These are phyloP conservation scores for Archips xylosteana DNA, from an alignment of 2,888 invertebrate genomes.

Conservation along the genomic window DNA sequence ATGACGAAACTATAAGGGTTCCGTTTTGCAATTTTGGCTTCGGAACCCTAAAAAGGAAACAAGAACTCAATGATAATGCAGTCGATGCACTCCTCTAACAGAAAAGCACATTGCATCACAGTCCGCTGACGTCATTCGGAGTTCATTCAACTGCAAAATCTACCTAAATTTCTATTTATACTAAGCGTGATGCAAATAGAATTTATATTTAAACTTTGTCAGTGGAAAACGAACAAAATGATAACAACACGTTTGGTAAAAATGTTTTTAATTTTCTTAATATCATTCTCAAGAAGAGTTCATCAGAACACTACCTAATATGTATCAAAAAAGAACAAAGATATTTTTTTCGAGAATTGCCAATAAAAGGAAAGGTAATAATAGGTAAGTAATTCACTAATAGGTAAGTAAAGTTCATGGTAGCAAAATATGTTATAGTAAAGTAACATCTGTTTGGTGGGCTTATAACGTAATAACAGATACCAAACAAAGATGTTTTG, in stretches of 20 bases:
- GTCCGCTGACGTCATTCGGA: conserved; percentile 30
- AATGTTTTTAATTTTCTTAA: neutral
- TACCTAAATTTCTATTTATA: conserved; percentile 29
- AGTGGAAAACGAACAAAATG: conserved; percentile 14
- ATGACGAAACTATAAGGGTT: no score
- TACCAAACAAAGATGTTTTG: neutral
- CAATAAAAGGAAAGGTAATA: no score
- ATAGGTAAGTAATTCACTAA: no score
- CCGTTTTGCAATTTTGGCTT: no score
- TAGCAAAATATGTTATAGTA: no score
- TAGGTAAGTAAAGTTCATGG: no score
- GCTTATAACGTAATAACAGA: neutral
- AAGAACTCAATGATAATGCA: conserved; percentile 19
- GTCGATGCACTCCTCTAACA: conserved; percentile 36
- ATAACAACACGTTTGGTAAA: neutral
- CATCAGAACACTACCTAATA: no score
- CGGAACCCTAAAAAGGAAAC: neutral
- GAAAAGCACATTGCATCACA: conserved; percentile 33
- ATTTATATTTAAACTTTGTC: conserved; percentile 30
- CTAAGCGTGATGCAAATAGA: conserved; percentile 11
- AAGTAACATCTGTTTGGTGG: no score
- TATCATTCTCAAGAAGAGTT: neutral
- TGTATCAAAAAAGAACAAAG: no score
- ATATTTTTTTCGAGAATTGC: no score
- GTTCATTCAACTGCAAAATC: conserved; percentile 39